Conservation (phyloP, 2,797 vertebrate species). For the Heterohyrax brucei region DNA sequence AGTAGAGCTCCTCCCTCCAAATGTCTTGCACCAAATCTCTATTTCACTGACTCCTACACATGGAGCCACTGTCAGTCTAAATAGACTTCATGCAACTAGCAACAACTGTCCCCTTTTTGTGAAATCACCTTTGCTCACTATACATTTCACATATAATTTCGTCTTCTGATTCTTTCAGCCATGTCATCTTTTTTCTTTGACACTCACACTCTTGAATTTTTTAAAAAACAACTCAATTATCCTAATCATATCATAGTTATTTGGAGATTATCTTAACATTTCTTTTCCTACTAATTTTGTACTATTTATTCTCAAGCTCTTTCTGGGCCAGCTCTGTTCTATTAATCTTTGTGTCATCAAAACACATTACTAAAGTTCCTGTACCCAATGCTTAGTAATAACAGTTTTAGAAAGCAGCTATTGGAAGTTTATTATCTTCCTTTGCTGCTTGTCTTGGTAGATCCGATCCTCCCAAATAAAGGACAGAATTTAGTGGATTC, state of each 20-base stretch:
- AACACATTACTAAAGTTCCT: neutral
- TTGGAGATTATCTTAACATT: neutral
- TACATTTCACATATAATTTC: neutral
- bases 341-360: slow-evolving; percentile 25
- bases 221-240: neutral
- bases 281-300: neutral
- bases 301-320: slow-evolving; percentile 23
- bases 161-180: neutral
- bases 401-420: neutral
- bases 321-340: neutral
- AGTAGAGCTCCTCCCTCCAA: neutral
- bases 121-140: neutral
- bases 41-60: neutral
- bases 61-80: neutral
- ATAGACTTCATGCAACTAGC: too few relatives aligned
- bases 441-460: slow-evolving; percentile 11
- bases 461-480: neutral
- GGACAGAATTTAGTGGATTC: neutral
- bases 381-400: neutral
- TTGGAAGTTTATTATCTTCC: slow-evolving; percentile 15
- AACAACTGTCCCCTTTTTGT: neutral
- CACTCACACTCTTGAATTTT: neutral
- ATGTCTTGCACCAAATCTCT: neutral
- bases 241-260: neutral
- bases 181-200: neutral